Conservation (phyloP, 2,797 vertebrate species). For the Hyperoplus immaculatus region DNA sequence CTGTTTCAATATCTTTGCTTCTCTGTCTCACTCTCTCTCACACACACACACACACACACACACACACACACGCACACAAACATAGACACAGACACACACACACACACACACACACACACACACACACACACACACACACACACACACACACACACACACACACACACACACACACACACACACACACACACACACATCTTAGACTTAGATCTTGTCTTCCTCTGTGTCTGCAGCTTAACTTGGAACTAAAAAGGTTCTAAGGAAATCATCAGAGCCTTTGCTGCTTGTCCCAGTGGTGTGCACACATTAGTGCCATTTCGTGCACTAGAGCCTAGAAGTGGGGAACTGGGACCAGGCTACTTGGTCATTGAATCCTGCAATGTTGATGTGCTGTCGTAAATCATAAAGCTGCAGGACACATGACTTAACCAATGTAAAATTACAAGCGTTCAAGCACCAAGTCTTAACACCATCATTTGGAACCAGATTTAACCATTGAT, state of each 20-base stretch:
- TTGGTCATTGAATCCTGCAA: slow-evolving; percentile 43
- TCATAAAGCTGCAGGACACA: slow-evolving; percentile 44
- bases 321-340: slow-evolving; percentile 26
- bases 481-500: neutral
- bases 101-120: neutral
- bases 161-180: neutral
- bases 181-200: slow-evolving; percentile 7
- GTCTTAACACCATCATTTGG: neutral
- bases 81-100: neutral
- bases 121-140: neutral
- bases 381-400: slow-evolving; percentile 46
- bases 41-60: neutral
- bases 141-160: neutral
- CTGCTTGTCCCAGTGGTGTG: slow-evolving; percentile 32
- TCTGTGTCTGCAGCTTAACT: slow-evolving; percentile 39
- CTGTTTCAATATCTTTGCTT: neutral
- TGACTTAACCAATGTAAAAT: slow-evolving; percentile 39
- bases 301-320: slow-evolving; percentile 40
- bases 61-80: no score
- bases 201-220: slow-evolving; percentile 5
- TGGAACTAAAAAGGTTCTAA: slow-evolving; percentile 33
- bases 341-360: slow-evolving; percentile 51
- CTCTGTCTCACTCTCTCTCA: neutral
- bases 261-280: slow-evolving; percentile 24
- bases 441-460: slow-evolving; percentile 42